phyloP scores from a whole-genome alignment of 2,797 vertebrate species.

The Hozukius guyotensis region DNA sequence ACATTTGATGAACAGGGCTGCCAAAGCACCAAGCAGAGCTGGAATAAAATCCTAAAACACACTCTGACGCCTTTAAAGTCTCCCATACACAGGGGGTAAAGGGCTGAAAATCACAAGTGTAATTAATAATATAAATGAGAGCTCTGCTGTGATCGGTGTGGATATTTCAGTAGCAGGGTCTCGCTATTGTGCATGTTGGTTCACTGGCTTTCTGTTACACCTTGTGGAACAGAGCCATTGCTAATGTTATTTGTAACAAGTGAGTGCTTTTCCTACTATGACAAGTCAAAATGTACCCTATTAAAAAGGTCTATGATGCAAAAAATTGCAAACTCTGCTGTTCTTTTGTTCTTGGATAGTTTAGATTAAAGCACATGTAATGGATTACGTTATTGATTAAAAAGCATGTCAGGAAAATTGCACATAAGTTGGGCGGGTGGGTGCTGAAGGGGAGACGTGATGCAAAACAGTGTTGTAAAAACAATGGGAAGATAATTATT shows the following conservation, averaged over 20 bases:
- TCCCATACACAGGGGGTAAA: neutral
- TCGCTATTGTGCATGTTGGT: neutral
- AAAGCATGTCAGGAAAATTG: no score
- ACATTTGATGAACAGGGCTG: slow-evolving; percentile 36
- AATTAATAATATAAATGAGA: neutral
- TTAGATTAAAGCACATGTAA: neutral
- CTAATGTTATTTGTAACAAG: neutral
- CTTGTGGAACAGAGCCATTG: neutral
- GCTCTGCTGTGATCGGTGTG: neutral
- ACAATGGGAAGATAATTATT: neutral
- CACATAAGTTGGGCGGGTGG: no score
- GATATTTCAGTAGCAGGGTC: neutral
- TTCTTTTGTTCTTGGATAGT: neutral
- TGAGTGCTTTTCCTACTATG: neutral
- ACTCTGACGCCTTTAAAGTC: slow-evolving; percentile 10
- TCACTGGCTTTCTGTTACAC: neutral
- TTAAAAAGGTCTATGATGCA: fast-evolving
- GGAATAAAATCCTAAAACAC: slow-evolving; percentile 17
- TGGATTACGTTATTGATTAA: no score
- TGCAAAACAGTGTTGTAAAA: neutral
- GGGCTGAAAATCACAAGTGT: neutral
- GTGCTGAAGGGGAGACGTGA: neutral
- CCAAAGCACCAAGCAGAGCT: slow-evolving; percentile 6
- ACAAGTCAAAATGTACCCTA: neutral
- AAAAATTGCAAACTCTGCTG: neutral